These are phyloP conservation scores for Lutjanus erythropterus DNA, from an alignment of 2,113 vertebrate genomes.

Conservation along the genomic window DNA sequence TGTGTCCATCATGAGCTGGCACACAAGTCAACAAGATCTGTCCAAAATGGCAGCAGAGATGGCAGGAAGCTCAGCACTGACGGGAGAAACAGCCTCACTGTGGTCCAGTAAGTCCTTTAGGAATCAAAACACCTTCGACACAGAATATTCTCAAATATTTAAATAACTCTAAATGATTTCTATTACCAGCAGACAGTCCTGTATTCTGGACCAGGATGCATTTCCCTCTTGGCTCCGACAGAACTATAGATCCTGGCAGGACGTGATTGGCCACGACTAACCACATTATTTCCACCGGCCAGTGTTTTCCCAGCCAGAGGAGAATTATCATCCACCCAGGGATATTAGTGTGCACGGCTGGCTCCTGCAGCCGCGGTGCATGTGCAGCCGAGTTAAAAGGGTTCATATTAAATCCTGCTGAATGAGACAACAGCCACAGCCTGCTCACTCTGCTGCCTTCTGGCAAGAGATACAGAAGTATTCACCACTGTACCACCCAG, in stretches of 20 bases:
- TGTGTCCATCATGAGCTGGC: no score
- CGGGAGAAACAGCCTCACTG: no score
- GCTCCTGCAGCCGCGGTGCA: neutral
- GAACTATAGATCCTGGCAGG: neutral
- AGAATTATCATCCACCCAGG: neutral
- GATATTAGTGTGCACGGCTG: neutral
- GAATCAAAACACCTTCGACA: neutral
- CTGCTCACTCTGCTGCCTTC: no score
- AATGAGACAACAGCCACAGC: no score
- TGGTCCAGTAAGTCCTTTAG: neutral
- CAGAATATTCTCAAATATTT: neutral
- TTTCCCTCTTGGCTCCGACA: neutral
- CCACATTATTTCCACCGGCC: slow-evolving; percentile 23
- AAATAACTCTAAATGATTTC: neutral
- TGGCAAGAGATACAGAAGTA: no score
- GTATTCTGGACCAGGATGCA: neutral
- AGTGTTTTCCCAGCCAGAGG: slow-evolving; percentile 9
- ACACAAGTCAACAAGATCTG: no score
- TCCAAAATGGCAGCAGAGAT: neutral
- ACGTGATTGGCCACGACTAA: neutral
- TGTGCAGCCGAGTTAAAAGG: neutral
- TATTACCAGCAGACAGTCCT: neutral
- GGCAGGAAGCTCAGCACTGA: neutral
- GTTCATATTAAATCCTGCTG: no score
- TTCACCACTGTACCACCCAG: no score